These are phyloP conservation scores for Callionymus lyra DNA, from an alignment of 2,113 vertebrate species.

Conservation along the genomic window DNA sequence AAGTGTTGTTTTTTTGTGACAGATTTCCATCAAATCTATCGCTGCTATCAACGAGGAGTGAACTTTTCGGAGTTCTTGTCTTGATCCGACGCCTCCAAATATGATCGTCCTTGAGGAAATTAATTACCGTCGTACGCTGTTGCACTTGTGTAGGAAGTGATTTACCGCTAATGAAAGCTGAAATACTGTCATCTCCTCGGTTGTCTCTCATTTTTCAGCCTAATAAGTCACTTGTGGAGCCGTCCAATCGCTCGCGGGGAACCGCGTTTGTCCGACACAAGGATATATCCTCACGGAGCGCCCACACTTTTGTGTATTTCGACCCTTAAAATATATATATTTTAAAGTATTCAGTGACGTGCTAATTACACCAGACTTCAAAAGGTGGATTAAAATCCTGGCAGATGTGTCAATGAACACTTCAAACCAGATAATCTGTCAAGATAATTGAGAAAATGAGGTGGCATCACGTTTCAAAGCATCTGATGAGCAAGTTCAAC, in stretches of 20 bases:
- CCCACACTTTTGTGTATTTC: too few relatives aligned
- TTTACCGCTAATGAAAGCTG: conserved; percentile 57
- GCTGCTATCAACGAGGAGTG: too few relatives aligned
- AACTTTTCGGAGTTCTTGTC: conserved; percentile 45
- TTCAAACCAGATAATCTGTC: conserved; percentile 17
- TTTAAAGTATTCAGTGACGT: background rate
- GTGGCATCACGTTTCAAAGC: conserved; percentile 8
- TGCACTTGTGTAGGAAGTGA: conserved; percentile 46
- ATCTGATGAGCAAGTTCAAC: conserved; percentile 7
- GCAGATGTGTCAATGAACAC: conserved; percentile 18
- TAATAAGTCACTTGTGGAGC: conserved; percentile 29
- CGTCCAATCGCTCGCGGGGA: too few relatives aligned
- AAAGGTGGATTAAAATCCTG: conserved; percentile 29
- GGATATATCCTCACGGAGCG: too few relatives aligned
- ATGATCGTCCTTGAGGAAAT: conserved; percentile 73
- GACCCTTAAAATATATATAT: too few relatives aligned
- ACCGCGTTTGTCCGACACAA: too few relatives aligned
- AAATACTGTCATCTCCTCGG: conserved; percentile 52
- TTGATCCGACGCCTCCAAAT: conserved; percentile 58
- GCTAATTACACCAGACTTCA: conserved; percentile 34
- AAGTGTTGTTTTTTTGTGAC: too few relatives aligned
- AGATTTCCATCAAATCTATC: too few relatives aligned
- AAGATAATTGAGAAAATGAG: conserved; percentile 10
- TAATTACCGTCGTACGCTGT: conserved; percentile 67
- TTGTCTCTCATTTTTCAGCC: conserved; percentile 51